Conservation (phyloP, 2,797 vertebrate genomes). For the Vespertilio murinus region DNA sequence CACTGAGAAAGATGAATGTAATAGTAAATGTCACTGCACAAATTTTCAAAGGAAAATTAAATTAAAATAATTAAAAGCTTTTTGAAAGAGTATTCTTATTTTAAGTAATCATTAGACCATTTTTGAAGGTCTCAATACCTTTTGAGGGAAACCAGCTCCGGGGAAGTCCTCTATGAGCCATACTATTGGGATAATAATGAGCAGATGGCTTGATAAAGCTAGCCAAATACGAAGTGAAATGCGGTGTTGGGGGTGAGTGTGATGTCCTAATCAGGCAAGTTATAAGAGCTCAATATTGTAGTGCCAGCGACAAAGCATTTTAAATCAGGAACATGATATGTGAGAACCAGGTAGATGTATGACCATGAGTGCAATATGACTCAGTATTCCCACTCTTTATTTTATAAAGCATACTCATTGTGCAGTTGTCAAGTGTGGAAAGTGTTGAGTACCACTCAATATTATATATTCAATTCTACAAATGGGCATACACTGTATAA, state of each 20-base stretch:
- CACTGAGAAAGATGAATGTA: neutral
- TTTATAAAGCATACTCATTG: neutral
- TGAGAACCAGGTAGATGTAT: neutral
- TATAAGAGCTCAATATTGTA: neutral
- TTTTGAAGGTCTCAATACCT: neutral
- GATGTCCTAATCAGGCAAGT: neutral
- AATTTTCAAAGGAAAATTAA: neutral
- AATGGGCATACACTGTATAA: neutral
- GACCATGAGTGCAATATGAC: neutral
- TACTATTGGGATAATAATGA: neutral
- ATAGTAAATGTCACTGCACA: neutral
- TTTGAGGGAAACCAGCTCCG: neutral
- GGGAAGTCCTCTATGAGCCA: neutral
- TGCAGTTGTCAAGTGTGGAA: neutral
- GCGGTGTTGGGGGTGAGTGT: neutral
- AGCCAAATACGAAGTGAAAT: neutral
- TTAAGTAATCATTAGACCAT: neutral
- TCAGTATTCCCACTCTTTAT: neutral
- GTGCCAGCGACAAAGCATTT: neutral
- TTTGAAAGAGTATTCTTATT: neutral
- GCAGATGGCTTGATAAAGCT: constrained; percentile 34
- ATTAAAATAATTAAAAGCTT: neutral
- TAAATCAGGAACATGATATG: neutral
- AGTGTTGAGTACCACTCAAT: neutral
- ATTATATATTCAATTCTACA: neutral